These are phyloP conservation scores for Cataglyphis altisquamis DNA, from an alignment of 2,888 invertebrate species.

Conservation along the genomic window DNA sequence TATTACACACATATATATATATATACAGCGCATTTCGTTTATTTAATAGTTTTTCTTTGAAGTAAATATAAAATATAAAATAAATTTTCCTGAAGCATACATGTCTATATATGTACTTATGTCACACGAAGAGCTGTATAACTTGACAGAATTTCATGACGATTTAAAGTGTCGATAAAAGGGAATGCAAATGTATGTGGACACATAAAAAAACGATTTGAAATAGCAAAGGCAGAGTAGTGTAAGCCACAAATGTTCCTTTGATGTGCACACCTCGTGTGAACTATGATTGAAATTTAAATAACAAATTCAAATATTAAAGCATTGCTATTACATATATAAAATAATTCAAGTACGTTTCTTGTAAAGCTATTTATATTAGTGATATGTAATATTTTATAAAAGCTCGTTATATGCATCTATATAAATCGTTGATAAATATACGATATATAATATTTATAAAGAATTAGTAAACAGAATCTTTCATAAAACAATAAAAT, in stretches of 20 bases:
- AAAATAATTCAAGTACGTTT: not conserved
- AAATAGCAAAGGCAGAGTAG: slow-evolving; percentile 29
- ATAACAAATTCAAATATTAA: slow-evolving; percentile 4
- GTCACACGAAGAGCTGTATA: slow-evolving; percentile 44
- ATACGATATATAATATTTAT: not conserved
- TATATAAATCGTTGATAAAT: not conserved
- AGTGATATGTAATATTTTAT: not conserved
- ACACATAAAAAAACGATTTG: slow-evolving; percentile 10
- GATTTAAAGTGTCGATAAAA: slow-evolving; percentile 65
- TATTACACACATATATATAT: too few relatives aligned
- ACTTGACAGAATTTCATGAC: slow-evolving; percentile 62
- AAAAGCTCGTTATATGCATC: not conserved
- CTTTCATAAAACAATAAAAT: not conserved
- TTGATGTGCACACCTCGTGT: slow-evolving; percentile 52
- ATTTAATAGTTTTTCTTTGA: not conserved
- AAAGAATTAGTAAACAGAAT: not conserved
- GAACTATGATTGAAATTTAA: not conserved
- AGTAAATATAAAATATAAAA: slow-evolving; percentile 27
- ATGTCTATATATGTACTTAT: slow-evolving; percentile 21
- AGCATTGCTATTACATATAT: not conserved
- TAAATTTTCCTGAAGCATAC: not conserved
- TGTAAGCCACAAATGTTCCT: slow-evolving; percentile 45
- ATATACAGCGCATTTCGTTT: not conserved
- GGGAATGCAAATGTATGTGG: slow-evolving; percentile 51
- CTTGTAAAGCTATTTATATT: not conserved